These are phyloP conservation scores for Platycheirus albimanus DNA, from an alignment of 2,888 invertebrate genomes.

Conservation along the genomic window DNA sequence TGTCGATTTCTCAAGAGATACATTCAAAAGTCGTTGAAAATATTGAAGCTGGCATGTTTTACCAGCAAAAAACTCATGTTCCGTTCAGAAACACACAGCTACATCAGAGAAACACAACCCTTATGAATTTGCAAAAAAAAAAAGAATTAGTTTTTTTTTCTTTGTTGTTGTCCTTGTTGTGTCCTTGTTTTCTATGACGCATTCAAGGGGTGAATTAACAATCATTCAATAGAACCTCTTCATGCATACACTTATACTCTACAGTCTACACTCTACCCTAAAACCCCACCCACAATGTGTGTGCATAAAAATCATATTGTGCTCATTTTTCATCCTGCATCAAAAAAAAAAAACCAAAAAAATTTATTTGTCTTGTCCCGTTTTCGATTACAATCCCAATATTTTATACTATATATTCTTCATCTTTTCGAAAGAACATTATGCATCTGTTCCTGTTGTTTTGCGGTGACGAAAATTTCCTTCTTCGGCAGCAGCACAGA, in stretches of 20 bases:
- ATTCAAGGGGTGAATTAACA: slow-evolving; percentile 70
- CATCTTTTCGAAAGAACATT: slow-evolving; percentile 40
- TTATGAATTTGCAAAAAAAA: slow-evolving; percentile 55
- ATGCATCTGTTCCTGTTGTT: slow-evolving; percentile 74
- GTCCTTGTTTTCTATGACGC: slow-evolving; percentile 19
- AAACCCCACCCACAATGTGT: slow-evolving; percentile 47
- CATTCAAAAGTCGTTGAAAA: slow-evolving; percentile 56
- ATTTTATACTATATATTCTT: slow-evolving; percentile 13
- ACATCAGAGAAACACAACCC: no score
- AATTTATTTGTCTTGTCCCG: slow-evolving; percentile 17
- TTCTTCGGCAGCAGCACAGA: no score
- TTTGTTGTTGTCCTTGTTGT: neutral
- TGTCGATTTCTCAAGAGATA: slow-evolving; percentile 66
- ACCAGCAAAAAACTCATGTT: slow-evolving; percentile 24
- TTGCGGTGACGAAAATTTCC: slow-evolving; percentile 64
- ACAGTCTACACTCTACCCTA: neutral
- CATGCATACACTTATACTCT: slow-evolving; percentile 22
- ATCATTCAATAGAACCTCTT: slow-evolving; percentile 59
- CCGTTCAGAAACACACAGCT: no score
- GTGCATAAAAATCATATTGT: slow-evolving; percentile 52
- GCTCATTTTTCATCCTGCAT: slow-evolving; percentile 18
- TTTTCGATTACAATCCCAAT: slow-evolving; percentile 58
- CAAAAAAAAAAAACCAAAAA: neutral
- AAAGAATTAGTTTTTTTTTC: slow-evolving; percentile 15
- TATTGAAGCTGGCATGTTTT: slow-evolving; percentile 51